Conservation (phyloP, 2,888 invertebrate genomes). For the Tiliacea citrago region DNA sequence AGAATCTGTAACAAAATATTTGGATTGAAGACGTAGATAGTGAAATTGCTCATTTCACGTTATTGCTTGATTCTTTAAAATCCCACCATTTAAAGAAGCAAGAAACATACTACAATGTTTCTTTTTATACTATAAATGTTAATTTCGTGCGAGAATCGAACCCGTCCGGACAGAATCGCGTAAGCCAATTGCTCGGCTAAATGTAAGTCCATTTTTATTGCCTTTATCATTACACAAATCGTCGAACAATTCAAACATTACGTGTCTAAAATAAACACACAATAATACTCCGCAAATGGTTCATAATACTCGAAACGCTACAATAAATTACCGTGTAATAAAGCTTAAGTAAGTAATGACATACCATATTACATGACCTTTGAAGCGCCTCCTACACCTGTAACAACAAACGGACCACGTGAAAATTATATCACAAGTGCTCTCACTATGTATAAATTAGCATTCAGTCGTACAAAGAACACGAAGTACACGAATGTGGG, state of each 20-base stretch:
- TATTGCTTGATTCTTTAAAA: constrained; percentile 5
- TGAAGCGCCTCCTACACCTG: constrained; percentile 79
- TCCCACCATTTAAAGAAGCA: not conserved
- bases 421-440: constrained; percentile 43
- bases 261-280: constrained; percentile 52
- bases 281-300: constrained; percentile 47
- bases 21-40: not conserved
- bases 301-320: constrained; percentile 45
- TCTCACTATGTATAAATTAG: constrained; percentile 60
- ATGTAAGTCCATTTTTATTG: constrained; percentile 38
- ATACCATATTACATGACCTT: constrained; percentile 72
- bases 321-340: constrained; percentile 55
- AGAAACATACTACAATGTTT: not conserved
- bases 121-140: constrained; percentile 4
- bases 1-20: constrained; percentile 71
- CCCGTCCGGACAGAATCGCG: constrained; percentile 3
- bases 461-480: constrained; percentile 57
- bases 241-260: constrained; percentile 31
- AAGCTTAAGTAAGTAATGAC: constrained; percentile 58
- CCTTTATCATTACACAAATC: constrained; percentile 33
- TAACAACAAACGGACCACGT: constrained; percentile 66
- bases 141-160: constrained; percentile 21
- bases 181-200: constrained; percentile 27
- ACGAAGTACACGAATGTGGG: constrained; percentile 52
- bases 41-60: not conserved